Conservation (phyloP, 2,888 invertebrate species). For the Noctua fimbriata region DNA sequence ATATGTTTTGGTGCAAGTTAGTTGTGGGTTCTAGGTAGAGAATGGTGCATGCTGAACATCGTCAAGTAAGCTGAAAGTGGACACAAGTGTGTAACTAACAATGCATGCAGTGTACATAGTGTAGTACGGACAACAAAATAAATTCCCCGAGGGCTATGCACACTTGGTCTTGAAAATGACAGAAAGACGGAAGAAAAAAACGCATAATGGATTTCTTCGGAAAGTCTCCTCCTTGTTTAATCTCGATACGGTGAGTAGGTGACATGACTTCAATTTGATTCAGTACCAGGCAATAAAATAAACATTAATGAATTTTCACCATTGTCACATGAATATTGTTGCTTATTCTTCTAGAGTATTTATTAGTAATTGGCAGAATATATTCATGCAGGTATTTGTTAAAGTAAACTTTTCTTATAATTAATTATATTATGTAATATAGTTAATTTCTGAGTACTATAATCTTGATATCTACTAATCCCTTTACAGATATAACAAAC, state of each 20-base stretch:
- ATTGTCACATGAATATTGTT: constrained; percentile 54
- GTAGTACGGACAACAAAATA: constrained; percentile 83
- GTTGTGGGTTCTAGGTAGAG: constrained; percentile 89
- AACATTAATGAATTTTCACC: constrained; percentile 66
- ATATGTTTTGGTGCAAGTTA: constrained; percentile 89
- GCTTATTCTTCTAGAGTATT: constrained; percentile 38
- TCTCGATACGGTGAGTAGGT: constrained; percentile 94
- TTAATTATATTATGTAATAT: constrained; percentile 51
- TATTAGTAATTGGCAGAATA: constrained; percentile 31
- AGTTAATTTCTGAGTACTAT: constrained; percentile 26
- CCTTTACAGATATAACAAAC: constrained; percentile 2
- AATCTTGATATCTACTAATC: constrained; percentile 39
- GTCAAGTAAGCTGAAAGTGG: constrained; percentile 86
- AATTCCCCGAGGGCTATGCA: constrained; percentile 85
- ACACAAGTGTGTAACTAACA: constrained; percentile 90
- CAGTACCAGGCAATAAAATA: constrained; percentile 45
- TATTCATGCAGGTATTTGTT: constrained; percentile 23
- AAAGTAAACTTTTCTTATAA: constrained; percentile 10
- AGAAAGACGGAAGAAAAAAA: constrained; percentile 90
- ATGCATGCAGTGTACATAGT: constrained; percentile 90
- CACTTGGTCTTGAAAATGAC: constrained; percentile 88
- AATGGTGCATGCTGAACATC: constrained; percentile 89
- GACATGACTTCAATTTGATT: constrained; percentile 67
- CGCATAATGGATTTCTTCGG: constrained; percentile 94
- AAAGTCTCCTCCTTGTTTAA: constrained; percentile 97